Evolutionary conservation across 2,113 vertebrate species (phyloP).

Genomic region (Cichladusa arquata): DNA sequence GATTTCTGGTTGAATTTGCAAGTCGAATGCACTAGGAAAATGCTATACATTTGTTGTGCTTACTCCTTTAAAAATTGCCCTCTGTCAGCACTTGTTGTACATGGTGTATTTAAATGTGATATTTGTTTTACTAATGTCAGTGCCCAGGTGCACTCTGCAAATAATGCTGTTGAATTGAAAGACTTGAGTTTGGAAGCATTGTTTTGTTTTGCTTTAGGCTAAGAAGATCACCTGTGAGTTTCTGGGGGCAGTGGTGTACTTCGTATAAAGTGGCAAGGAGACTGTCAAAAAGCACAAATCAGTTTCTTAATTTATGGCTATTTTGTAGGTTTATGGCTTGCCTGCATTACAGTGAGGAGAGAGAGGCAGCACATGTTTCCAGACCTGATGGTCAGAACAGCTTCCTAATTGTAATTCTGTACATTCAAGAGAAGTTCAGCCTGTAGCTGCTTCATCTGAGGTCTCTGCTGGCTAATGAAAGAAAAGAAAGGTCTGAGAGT

Average conservation of each 20-base stretch:
- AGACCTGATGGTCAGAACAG: background rate
- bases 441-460: background rate
- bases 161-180: constrained; percentile 16
- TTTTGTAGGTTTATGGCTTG: background rate
- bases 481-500: background rate
- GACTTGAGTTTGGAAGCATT: background rate
- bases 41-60: constrained; percentile 43
- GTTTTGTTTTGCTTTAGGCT: background rate
- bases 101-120: constrained; percentile 51
- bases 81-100: constrained; percentile 58
- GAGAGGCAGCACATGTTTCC: background rate
- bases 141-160: constrained; percentile 23
- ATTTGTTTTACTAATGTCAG: constrained; percentile 62
- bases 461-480: background rate
- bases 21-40: constrained; percentile 61
- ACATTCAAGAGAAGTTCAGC: background rate
- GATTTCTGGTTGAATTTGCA: constrained; percentile 69
- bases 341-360: background rate
- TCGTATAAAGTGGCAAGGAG: background rate
- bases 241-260: background rate
- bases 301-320: background rate
- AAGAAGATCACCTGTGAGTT: background rate
- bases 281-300: background rate
- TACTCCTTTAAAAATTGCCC: constrained; percentile 52
- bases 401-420: background rate